Evolutionary conservation across 2,797 vertebrate genomes (phyloP).

Genomic region (Luscinia megarhynchos): DNA sequence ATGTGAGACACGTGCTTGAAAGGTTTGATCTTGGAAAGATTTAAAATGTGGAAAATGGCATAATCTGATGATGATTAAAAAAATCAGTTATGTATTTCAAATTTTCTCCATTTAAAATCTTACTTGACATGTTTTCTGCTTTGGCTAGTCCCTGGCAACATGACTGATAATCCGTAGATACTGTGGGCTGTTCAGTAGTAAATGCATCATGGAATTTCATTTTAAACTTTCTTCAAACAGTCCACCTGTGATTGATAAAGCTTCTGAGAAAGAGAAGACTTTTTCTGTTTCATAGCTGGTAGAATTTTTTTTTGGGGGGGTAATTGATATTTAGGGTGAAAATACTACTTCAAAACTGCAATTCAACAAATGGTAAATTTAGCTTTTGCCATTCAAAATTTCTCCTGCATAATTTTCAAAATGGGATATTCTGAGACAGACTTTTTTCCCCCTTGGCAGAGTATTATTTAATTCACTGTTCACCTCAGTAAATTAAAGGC

Average conservation of each 20-base stretch:
- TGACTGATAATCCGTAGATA: neutral
- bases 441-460: neutral
- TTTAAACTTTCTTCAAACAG: neutral
- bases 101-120: neutral
- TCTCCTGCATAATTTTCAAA: neutral
- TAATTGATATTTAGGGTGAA: neutral
- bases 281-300: neutral
- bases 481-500: slow-evolving; percentile 25
- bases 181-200: neutral
- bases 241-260: neutral
- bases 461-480: slow-evolving; percentile 41
- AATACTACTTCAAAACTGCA: neutral
- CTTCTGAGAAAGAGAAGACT: neutral
- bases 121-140: neutral
- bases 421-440: neutral
- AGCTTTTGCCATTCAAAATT: neutral
- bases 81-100: neutral
- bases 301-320: too few relatives aligned
- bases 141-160: neutral
- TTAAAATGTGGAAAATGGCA: neutral
- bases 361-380: neutral
- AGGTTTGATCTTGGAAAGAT: neutral
- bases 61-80: neutral
- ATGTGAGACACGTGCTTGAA: neutral
- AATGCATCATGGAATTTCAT: neutral